Conservation (phyloP, 2,888 invertebrate species). For the Agrilus mali region DNA sequence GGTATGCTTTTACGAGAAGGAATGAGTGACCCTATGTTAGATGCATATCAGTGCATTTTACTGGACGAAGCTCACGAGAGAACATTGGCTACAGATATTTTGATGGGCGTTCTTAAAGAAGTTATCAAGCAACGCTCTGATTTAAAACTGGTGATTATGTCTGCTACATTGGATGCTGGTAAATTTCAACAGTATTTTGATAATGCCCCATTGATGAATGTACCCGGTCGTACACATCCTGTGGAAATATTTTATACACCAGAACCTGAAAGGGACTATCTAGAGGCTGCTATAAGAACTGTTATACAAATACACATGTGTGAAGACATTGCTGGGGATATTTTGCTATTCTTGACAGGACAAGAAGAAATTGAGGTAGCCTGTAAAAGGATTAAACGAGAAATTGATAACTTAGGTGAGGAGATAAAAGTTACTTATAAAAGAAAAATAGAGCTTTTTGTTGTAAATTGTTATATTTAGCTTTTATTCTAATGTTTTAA, state of each 20-base stretch:
- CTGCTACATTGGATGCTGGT: constrained; percentile 96
- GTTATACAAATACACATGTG: constrained; percentile 94
- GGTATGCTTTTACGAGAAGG: constrained; percentile 99
- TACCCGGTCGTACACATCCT: constrained; percentile 91
- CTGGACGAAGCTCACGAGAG: constrained; percentile 99
- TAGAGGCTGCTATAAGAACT: constrained; percentile 97
- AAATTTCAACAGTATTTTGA: constrained; percentile 99
- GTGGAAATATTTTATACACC: constrained; percentile 99
- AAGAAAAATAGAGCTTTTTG: too few species aligned
- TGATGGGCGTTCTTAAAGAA: constrained; percentile 98
- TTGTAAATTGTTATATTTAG: too few species aligned
- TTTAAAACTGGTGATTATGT: constrained; percentile 97
- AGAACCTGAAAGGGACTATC: constrained; percentile 93
- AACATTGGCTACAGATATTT: constrained; percentile 93
- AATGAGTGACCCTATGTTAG: constrained; percentile 98
- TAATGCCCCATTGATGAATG: constrained; percentile 95
- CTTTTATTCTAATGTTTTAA: too few species aligned
- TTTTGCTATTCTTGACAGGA: constrained; percentile 67
- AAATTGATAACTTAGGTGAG: constrained; percentile 79
- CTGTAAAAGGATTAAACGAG: constrained; percentile 91
- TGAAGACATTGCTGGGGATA: constrained; percentile 84
- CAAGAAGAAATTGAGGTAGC: constrained; percentile 98
- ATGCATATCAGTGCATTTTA: constrained; percentile 88
- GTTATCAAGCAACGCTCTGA: constrained; percentile 87
- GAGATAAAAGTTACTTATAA: background rate